Base-by-base conservation (phyloP, 2,888 invertebrate genomes). In the Parochlus steinenii region DNA sequence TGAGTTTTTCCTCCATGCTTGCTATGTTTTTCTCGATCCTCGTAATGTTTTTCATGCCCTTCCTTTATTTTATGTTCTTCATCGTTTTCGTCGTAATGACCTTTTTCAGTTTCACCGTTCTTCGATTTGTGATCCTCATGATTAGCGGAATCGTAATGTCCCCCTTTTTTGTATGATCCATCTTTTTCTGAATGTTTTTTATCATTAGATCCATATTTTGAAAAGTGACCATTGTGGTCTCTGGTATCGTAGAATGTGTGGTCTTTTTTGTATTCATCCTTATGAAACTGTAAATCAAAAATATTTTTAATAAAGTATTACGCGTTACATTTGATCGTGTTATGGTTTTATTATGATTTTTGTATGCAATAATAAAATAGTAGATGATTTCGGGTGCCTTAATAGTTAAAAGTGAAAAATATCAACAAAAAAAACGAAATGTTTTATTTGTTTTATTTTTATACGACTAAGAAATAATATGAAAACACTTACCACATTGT, bases 181-280 rank as follows among this genome's bases (percentile, higher is more conserved):
- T 46, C 47, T 39, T 54, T 49, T 39, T 48, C 48, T 15, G 47
- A 49, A 39, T 53, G 50, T 37, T 52, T 50, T 14, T 46, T 48
- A 41, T 54, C 50, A 43, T 47, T 47, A 33, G 52, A 48, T 2
- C 52, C 54, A 40, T 53, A 50, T 39, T 54, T 56, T 41, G 44
- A 46, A 42, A 56, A 55, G 34, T 57, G 49, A 2, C 55, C 56
- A 5, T 51, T 50, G 39, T 56, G 50, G 42, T 56, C 50, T 38
- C 46, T 48, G 41, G 56, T 54, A 41, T 56, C 35, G 44, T 56
- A 57, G 47, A 56, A 56, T 42, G 54, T 55, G 46, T 55, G 55
- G 37, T 54, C 54, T 44, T 55, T 56, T 39, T 52, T 50, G 46
- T 51, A 57, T 42, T 58, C 58, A 42, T 58, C 56, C 43, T 57